These are phyloP conservation scores for Apteryx mantelli DNA, from an alignment of 2,113 vertebrate species.

Conservation along the genomic window DNA sequence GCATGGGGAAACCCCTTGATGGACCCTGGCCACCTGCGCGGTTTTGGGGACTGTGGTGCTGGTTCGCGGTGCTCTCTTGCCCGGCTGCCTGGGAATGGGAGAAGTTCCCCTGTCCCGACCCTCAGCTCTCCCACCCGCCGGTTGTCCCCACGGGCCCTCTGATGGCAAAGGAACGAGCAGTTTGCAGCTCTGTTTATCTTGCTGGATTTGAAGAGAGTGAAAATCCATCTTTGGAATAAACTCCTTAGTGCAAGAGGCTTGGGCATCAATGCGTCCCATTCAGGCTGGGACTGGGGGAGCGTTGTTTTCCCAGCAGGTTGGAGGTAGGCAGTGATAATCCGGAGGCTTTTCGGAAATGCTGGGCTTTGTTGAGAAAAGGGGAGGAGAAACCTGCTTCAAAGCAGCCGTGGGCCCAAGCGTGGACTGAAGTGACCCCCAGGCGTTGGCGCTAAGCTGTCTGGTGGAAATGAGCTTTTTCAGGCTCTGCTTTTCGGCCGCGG, in stretches of 20 bases:
- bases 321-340: neutral
- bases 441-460: neutral
- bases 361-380: neutral
- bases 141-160: neutral
- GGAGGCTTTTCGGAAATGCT: neutral
- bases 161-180: rapidly evolving
- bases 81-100: rapidly evolving
- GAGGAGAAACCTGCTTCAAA: neutral
- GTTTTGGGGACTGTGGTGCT: neutral
- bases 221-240: slow-evolving; percentile 24
- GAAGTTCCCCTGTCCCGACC: neutral
- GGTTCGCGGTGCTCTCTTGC: neutral
- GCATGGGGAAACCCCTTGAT: neutral
- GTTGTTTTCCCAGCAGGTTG: neutral
- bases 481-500: neutral
- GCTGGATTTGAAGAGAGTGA: neutral
- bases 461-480: neutral
- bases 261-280: slow-evolving; percentile 41
- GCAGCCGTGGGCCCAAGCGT: rapidly evolving
- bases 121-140: neutral
- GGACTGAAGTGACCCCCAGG: slow-evolving; percentile 6
- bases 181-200: neutral
- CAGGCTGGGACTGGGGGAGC: neutral
- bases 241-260: slow-evolving; percentile 53
- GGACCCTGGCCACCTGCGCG: neutral